Evolutionary conservation across 2,888 invertebrate species (phyloP), one percentile per base, ranked within the genome.

Genomic region (Trichopria drosophilae): DNA sequence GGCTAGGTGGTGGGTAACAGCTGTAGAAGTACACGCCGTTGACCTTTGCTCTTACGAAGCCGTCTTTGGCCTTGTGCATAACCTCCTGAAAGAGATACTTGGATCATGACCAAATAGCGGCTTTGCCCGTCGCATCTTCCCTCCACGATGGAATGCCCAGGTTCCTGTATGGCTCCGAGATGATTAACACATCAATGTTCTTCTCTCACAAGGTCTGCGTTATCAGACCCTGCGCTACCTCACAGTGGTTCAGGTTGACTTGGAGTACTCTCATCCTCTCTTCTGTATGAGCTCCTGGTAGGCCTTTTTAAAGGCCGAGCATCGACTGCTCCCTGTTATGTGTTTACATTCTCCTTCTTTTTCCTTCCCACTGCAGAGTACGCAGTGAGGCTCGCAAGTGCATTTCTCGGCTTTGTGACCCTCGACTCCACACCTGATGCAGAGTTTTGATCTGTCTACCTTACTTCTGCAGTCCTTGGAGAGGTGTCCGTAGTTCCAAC

Each of bases 241-340:
- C 58, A 29, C 57, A 55, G 22, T 61, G 60, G 16, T 60, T 60
- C 15, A 59, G 54, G 32, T 60, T 57, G 9, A 60, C 26, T 40
- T 55, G 61, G n/a, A 60, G 19, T 42, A 59, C 49, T 40, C 34
- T 58, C 55, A 58, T 59, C 12, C 18, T 35, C 23, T 22, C 31
- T 32, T 55, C 26, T 18, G 18, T 13, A 19, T 35, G 18, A n/a
- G 16, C 6, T 20, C 20, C 5, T 18, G 28, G 19, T 26, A 28
- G 4, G 12, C 5, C 48, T 42, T 39, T 45, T 26, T 47, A 37
- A 44, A 43, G 4, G 54, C 53, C 45, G 29, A 23, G n/a, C 35
- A 20, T 6, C 37, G 54, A 2, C 55, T 57, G 10, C 57, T 46
- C 1, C 6, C 9, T 9, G 13, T 3, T 35, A 16, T 2, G 10